Percentiles rank a stretch among this genome's conserved stretches.
These are phyloP conservation scores for Desoria tigrina DNA, from an alignment of 2,888 invertebrate species.

Conservation along the genomic window DNA sequence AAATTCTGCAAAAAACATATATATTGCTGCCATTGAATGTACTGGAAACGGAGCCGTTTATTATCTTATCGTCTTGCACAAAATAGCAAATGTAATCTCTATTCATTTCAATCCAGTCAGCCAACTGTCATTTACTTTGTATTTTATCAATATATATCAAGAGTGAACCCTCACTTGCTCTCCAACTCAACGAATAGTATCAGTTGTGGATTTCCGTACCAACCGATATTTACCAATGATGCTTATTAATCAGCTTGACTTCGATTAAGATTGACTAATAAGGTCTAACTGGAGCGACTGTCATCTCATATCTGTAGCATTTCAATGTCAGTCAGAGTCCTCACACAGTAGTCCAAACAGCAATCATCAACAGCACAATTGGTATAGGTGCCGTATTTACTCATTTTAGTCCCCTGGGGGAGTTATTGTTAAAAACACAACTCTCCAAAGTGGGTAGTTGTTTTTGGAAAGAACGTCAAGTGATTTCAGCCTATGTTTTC, in stretches of 20 bases:
- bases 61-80: conserved; percentile 18
- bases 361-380: too few species aligned
- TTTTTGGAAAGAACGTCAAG: too few species aligned
- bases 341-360: too few species aligned
- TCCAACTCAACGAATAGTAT: neutral
- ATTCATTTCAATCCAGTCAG: conserved; percentile 7
- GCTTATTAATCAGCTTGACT: neutral
- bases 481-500: too few species aligned
- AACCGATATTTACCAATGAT: neutral
- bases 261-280: too few species aligned
- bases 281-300: neutral
- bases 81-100: neutral
- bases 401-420: too few species aligned
- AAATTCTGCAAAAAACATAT: too few species aligned
- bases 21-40: too few species aligned
- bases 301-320: neutral
- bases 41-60: neutral
- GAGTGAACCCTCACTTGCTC: neutral
- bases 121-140: conserved; percentile 16
- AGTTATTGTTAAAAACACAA: too few species aligned
- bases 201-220: conserved; percentile 2
- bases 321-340: conserved; percentile 5
- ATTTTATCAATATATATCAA: conserved; percentile 11
- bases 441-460: too few species aligned
- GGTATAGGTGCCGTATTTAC: too few species aligned